Percentiles rank a stretch among this genome's conserved stretches.
Evolutionary conservation across 1,140 invertebrate genomes (phyloP).

Genomic region (Andrena cerasifolii): DNA sequence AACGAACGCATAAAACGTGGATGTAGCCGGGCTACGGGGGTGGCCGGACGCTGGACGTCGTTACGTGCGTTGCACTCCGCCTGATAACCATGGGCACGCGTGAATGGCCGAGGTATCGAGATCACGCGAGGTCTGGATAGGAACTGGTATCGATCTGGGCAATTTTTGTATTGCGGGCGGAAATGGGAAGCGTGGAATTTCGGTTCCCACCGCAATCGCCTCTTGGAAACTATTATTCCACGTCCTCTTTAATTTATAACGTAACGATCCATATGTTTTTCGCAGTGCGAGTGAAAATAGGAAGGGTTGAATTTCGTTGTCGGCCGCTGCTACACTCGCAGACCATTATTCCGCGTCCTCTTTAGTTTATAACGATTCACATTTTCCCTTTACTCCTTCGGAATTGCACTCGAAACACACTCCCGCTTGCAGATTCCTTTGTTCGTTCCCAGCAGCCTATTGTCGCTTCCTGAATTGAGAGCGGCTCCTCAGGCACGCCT

Average conservation of each 20-base stretch:
- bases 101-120: constrained; percentile 1
- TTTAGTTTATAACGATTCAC: too few species aligned
- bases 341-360: too few species aligned
- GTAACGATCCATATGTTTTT: too few species aligned
- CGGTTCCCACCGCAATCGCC: not conserved
- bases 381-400: too few species aligned
- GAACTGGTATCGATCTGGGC: constrained; percentile 29
- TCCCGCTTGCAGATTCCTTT: not conserved
- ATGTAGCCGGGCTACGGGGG: not conserved
- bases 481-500: constrained; percentile 58
- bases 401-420: too few species aligned
- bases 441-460: constrained; percentile 6
- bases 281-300: too few species aligned
- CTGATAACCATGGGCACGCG: not conserved
- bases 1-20: constrained; percentile 3
- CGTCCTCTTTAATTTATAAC: too few species aligned
- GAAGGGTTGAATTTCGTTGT: too few species aligned
- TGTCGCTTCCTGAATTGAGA: constrained; percentile 26
- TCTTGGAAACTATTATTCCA: not conserved
- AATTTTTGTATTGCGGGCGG: constrained; percentile 24
- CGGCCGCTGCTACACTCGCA: too few species aligned
- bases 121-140: not conserved
- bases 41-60: too few species aligned
- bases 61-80: not conserved
- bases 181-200: not conserved